Percentiles rank a stretch among this genome's conserved stretches.
phyloP scores from a whole-genome alignment of 30 jellyfish, hydroid and myxozoan genomes.

The Cassiopea andromeda region DNA sequence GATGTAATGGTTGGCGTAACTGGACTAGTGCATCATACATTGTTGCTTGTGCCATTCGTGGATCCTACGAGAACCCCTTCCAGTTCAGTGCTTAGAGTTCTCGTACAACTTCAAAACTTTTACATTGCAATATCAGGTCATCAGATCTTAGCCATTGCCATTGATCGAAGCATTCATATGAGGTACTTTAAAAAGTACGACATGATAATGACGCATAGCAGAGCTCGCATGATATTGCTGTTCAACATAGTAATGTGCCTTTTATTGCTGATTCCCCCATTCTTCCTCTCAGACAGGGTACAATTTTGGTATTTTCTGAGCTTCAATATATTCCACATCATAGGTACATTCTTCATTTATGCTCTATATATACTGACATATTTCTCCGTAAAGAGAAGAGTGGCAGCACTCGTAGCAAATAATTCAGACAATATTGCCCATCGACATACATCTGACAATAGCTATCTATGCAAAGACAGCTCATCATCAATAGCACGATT shows the following conservation, averaged over 20 bases:
- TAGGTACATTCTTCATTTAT: not conserved
- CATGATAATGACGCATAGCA: not conserved
- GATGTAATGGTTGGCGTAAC: not conserved
- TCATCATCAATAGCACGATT: not conserved
- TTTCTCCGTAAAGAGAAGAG: not conserved
- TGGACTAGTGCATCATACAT: not conserved
- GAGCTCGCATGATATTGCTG: not conserved
- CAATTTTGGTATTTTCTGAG: not conserved
- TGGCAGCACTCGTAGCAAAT: not conserved
- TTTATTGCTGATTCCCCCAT: not conserved
- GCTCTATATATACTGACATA: not conserved
- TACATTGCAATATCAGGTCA: not conserved
- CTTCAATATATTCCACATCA: not conserved
- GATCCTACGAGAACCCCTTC: not conserved
- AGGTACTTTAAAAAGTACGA: not conserved
- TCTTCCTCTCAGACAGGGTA: not conserved
- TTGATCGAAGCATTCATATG: slow-evolving; percentile 11
- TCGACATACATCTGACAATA: not conserved
- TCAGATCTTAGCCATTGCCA: not conserved
- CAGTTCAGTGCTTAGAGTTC: not conserved
- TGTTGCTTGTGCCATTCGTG: not conserved
- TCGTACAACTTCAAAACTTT: not conserved
- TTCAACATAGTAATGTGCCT: not conserved
- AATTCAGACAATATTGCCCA: not conserved
- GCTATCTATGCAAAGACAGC: not conserved